A percentile compares a stretch with the other conserved stretches of the same genome.
Evolutionary conservation across 1,140 invertebrate genomes (phyloP).

Genomic region (Temnothorax nylanderi): DNA sequence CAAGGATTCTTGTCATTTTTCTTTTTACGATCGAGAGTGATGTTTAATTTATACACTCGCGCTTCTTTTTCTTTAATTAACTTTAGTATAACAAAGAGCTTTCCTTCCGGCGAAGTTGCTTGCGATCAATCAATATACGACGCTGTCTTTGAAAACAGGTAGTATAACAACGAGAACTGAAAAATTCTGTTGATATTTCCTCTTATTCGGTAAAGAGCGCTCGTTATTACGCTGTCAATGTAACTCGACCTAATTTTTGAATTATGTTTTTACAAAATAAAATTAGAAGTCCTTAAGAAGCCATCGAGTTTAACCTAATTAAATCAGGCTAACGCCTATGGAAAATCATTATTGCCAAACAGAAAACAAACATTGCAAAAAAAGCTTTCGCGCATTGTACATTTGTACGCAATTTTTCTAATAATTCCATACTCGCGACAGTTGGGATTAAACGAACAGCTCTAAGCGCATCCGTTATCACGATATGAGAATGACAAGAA

Average conservation of each 20-base stretch:
- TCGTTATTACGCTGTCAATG: neutral
- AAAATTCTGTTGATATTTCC: neutral
- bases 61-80: neutral
- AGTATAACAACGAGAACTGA: neutral
- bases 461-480: slow-evolving; percentile 6
- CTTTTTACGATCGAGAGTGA: neutral
- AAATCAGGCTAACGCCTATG: neutral
- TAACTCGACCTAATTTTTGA: slow-evolving; percentile 4
- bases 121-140: neutral
- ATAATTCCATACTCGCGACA: slow-evolving; percentile 4
- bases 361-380: neutral
- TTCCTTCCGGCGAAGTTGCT: neutral
- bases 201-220: neutral
- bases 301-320: neutral
- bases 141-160: neutral
- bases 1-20: neutral
- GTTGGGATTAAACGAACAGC: slow-evolving; percentile 9
- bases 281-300: neutral
- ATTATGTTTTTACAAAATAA: slow-evolving; percentile 9
- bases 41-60: slow-evolving; percentile 12
- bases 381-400: neutral
- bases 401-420: neutral
- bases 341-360: neutral
- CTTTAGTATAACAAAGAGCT: neutral
- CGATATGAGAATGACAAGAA: slow-evolving; percentile 41